Evolutionary conservation across 2,113 vertebrate species (phyloP).

Genomic region (Rhea pennata): DNA sequence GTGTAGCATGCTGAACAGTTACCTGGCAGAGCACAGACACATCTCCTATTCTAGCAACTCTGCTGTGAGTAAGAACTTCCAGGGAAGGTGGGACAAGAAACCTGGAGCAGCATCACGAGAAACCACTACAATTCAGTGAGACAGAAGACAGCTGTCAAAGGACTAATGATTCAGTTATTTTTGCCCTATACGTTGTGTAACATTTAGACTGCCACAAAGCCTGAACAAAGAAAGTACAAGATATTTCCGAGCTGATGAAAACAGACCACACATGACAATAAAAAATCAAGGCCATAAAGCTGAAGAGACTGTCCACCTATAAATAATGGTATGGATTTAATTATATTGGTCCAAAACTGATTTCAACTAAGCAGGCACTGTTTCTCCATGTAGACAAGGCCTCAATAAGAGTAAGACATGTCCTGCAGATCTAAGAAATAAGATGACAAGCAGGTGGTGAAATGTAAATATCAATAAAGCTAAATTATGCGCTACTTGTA

Average conservation of each 20-base stretch:
- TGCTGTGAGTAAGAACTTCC: background rate
- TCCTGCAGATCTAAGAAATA: background rate
- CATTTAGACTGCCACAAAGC: background rate
- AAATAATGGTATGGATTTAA: background rate
- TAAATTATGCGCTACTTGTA: background rate
- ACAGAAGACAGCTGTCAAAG: background rate
- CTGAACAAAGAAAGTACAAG: background rate
- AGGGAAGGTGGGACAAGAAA: rapidly evolving
- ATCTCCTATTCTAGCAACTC: background rate
- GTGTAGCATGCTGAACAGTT: background rate
- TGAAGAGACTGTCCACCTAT: background rate
- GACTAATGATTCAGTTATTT: background rate
- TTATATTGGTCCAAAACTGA: background rate
- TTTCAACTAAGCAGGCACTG: background rate
- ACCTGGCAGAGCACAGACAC: background rate
- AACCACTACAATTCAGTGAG: background rate
- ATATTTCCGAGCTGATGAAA: background rate
- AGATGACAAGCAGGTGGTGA: background rate
- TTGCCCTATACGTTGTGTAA: background rate
- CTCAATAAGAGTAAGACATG: background rate
- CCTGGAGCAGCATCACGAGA: background rate
- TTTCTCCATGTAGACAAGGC: background rate
- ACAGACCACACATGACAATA: background rate
- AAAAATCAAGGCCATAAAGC: background rate
- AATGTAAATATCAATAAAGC: background rate